A percentile compares a stretch with the other conserved stretches of the same genome.
Evolutionary conservation across 2,797 vertebrate genomes (phyloP).

Genomic region (Chiroxiphia lanceolata): DNA sequence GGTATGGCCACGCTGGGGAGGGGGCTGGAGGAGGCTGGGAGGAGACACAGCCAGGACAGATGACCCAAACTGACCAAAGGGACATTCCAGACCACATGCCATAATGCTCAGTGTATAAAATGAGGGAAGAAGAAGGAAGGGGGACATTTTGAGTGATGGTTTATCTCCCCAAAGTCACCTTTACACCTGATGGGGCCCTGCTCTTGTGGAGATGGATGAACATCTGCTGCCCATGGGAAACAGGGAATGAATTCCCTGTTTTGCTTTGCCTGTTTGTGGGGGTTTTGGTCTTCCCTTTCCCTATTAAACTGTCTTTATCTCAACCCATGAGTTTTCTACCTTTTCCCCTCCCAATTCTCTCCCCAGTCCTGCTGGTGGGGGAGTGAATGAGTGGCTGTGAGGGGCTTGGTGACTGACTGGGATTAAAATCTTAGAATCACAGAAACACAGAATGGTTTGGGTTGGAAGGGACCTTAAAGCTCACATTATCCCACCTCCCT

Average conservation of each 20-base stretch:
- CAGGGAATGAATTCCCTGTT: background rate
- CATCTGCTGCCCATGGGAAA: background rate
- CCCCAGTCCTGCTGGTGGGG: background rate
- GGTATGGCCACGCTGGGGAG: background rate
- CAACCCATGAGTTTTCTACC: background rate
- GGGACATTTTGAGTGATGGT: background rate
- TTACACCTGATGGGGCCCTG: background rate
- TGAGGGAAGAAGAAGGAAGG: background rate
- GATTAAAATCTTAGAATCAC: background rate
- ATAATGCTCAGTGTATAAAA: background rate
- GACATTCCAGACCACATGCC: background rate
- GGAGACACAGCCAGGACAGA: background rate
- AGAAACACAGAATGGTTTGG: background rate
- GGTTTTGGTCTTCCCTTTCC: background rate
- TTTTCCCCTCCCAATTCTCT: background rate
- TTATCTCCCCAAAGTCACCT: background rate
- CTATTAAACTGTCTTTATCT: background rate
- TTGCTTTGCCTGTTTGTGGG: background rate
- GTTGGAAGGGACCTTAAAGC: background rate
- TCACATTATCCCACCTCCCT: background rate
- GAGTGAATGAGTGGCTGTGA: background rate
- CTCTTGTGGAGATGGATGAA: background rate
- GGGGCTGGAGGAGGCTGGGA: background rate
- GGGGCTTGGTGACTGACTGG: background rate
- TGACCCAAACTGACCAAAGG: background rate